Evolutionary conservation across 2,888 invertebrate genomes (phyloP).

Genomic region (Steinernema hermaphroditum): DNA sequence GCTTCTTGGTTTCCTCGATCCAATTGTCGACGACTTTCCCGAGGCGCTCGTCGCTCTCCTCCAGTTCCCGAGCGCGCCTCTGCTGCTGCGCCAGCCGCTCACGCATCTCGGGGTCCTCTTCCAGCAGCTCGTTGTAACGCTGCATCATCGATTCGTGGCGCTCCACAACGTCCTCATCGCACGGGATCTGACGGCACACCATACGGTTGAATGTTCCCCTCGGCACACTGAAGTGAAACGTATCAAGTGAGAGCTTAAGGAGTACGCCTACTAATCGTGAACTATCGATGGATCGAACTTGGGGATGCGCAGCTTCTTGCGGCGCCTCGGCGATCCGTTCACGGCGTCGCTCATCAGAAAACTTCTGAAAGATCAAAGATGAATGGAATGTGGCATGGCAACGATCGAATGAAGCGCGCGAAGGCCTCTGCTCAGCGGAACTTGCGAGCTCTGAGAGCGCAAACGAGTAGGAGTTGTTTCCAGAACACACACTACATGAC

Average conservation of each 20-base stretch:
- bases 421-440: no score
- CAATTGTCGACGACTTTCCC: neutral
- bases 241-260: no score
- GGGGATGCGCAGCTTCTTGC: constrained; percentile 15
- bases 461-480: no score
- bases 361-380: no score
- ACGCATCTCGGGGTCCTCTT: neutral
- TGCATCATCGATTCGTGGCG: neutral
- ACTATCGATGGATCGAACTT: neutral
- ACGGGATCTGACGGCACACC: neutral
- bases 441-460: no score
- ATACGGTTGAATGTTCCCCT: neutral
- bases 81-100: neutral
- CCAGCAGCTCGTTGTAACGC: constrained; percentile 1
- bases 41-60: neutral
- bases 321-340: neutral
- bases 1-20: constrained; percentile 8
- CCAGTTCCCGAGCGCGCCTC: neutral
- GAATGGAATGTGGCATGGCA: no score
- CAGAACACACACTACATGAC: no score
- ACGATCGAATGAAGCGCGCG: no score
- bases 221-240: neutral
- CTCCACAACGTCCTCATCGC: neutral
- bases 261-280: neutral
- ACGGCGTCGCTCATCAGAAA: no score